Percentiles rank a stretch among this genome's conserved stretches.
Conservation (phyloP, 1,140 invertebrate genomes). For the Pectinophora gossypiella region DNA sequence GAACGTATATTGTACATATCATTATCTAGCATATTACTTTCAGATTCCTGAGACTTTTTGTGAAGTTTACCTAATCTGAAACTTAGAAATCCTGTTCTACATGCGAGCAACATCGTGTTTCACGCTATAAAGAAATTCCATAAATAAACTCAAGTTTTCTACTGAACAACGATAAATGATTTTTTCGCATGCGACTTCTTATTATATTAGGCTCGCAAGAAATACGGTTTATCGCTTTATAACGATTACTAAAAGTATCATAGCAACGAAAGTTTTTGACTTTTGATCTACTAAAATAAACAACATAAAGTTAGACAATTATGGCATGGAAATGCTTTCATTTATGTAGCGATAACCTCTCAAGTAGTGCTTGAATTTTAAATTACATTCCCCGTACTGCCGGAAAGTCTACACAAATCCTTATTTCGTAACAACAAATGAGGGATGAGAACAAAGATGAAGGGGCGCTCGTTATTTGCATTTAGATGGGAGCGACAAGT, state of each 20-base stretch:
- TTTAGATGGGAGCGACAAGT: slow-evolving; percentile 60
- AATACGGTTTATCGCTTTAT: background rate
- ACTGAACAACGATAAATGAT: background rate
- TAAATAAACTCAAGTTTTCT: background rate
- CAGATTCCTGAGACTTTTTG: no score
- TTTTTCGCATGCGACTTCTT: background rate
- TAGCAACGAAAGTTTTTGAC: background rate
- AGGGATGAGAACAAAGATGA: slow-evolving; percentile 50
- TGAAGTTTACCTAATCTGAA: no score
- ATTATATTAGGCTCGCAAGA: background rate
- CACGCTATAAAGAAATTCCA: background rate
- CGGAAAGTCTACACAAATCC: slow-evolving; percentile 23
- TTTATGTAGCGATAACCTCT: no score
- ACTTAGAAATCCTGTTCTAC: no score
- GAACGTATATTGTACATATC: no score
- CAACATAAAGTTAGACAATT: no score
- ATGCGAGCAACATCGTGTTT: background rate
- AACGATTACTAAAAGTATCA: no score
- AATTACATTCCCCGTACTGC: background rate
- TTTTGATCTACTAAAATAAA: no score
- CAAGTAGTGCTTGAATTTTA: no score
- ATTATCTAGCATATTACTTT: no score
- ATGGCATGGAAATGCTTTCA: no score
- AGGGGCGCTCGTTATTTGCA: slow-evolving; percentile 54
- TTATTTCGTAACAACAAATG: slow-evolving; percentile 41